Percentiles rank a stretch among this genome's conserved stretches.
Evolutionary conservation across 2,797 vertebrate genomes (phyloP).

Genomic region (Enteromius radiatus): DNA sequence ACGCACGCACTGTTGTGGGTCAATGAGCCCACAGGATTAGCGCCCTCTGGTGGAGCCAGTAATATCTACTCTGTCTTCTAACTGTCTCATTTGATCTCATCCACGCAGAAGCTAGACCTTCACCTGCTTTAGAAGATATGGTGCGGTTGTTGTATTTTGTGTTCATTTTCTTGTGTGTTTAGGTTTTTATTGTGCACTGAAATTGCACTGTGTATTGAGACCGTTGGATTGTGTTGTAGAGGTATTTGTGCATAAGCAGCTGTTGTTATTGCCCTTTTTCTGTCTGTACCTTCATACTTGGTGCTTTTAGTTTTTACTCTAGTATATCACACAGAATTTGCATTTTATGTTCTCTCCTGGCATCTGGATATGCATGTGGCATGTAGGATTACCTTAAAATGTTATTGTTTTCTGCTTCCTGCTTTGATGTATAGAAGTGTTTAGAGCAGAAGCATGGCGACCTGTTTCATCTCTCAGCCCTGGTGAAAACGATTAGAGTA

Average conservation of each 20-base stretch:
- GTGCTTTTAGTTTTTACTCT: background rate
- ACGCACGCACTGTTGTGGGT: background rate
- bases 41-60: constrained; percentile 24
- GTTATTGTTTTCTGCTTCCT: background rate
- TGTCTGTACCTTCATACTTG: background rate
- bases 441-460: constrained; percentile 14
- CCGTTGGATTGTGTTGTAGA: background rate
- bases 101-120: background rate
- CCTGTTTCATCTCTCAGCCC: constrained; percentile 44
- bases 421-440: background rate
- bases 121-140: constrained; percentile 17
- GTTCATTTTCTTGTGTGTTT: constrained; percentile 8
- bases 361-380: background rate
- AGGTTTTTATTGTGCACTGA: background rate
- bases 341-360: constrained; percentile 4
- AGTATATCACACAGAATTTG: background rate
- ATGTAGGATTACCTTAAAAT: constrained; percentile 10
- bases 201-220: background rate
- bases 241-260: constrained; percentile 6
- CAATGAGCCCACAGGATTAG: background rate
- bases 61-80: background rate
- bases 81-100: background rate
- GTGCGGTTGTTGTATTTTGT: constrained; percentile 26
- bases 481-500: constrained; percentile 41
- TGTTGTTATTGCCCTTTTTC: background rate